Conservation (phyloP, 2,797 vertebrate genomes). For the Agapornis canus region DNA sequence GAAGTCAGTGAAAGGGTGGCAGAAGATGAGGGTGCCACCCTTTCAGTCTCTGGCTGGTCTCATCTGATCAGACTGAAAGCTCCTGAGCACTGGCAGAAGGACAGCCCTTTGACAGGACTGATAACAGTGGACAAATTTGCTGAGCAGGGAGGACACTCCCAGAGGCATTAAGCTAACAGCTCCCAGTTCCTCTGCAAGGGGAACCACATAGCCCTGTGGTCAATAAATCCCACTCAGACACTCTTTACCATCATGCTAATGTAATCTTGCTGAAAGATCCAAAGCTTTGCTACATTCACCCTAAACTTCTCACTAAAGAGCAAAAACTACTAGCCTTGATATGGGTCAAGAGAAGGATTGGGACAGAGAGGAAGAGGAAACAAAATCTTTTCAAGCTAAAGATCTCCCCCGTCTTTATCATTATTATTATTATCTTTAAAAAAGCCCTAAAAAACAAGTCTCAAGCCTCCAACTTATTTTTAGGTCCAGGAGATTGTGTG, state of each 20-base stretch:
- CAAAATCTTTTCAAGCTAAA: background rate
- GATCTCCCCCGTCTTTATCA: background rate
- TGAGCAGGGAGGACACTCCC: background rate
- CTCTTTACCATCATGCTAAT: background rate
- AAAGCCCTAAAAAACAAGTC: background rate
- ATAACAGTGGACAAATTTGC: background rate
- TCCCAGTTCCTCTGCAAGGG: background rate
- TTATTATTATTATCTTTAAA: background rate
- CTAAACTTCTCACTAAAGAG: background rate
- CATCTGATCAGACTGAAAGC: background rate
- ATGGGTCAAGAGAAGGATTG: background rate
- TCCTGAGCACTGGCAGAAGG: background rate
- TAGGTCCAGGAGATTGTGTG: conserved; percentile 26
- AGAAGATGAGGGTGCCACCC: background rate
- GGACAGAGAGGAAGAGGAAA: background rate
- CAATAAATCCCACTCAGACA: background rate
- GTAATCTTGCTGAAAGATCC: background rate
- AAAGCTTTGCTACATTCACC: background rate
- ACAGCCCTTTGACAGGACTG: background rate
- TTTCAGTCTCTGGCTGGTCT: background rate
- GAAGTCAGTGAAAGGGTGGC: background rate
- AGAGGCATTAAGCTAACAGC: background rate
- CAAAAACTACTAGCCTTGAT: background rate
- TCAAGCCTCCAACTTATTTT: conserved; percentile 65
- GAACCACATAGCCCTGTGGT: background rate